A percentile compares a stretch with the other conserved stretches of the same genome.
phyloP scores from a whole-genome alignment of 2,888 invertebrate species.

The Cacoxenus indagator region DNA sequence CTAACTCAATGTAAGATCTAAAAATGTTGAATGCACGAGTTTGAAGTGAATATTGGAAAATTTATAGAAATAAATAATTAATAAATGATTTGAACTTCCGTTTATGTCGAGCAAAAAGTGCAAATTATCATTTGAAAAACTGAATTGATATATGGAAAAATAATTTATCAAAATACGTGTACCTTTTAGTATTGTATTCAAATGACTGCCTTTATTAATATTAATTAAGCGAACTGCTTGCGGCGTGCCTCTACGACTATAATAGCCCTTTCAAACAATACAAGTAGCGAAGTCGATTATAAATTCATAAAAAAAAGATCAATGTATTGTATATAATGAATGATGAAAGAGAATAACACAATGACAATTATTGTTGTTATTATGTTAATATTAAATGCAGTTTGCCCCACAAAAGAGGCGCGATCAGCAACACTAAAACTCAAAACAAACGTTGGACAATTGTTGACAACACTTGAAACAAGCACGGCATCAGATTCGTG shows the following conservation, averaged over 20 bases:
- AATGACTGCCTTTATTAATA: not conserved
- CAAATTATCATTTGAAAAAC: too few species aligned
- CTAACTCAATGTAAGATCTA: too few species aligned
- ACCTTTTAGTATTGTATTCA: not conserved
- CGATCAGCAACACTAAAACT: not conserved
- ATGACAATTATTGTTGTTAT: not conserved
- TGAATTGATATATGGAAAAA: not conserved
- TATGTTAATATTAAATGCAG: slow-evolving; percentile 12
- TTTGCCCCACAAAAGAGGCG: slow-evolving; percentile 3
- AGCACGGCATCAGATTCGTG: not conserved
- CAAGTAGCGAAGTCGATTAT: not conserved
- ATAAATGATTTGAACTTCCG: too few species aligned
- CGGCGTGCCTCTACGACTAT: too few species aligned
- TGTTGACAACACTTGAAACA: not conserved
- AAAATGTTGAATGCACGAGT: too few species aligned
- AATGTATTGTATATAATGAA: not conserved
- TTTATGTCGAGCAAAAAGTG: too few species aligned
- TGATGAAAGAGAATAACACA: not conserved
- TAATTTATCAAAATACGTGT: not conserved
- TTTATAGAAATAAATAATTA: too few species aligned
- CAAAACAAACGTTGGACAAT: not conserved
- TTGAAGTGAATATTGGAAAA: too few species aligned
- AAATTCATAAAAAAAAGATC: not conserved
- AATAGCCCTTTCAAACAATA: too few species aligned
- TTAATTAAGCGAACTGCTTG: not conserved